These are phyloP conservation scores for Maniola jurtina DNA, from an alignment of 1,140 invertebrate species.

Conservation along the genomic window DNA sequence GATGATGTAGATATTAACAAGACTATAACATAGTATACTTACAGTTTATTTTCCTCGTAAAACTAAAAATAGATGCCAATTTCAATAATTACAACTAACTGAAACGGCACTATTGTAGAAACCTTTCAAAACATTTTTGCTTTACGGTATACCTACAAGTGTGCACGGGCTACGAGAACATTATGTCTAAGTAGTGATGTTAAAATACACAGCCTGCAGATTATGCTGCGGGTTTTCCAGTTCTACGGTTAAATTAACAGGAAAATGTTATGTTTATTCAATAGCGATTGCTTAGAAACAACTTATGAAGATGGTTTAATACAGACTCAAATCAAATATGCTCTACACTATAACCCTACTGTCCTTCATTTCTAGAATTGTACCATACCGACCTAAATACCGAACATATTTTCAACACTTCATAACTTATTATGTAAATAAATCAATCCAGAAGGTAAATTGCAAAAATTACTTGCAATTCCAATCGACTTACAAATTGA, in stretches of 20 bases:
- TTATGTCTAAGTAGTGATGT: background rate
- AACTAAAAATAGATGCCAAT: slow-evolving; percentile 4
- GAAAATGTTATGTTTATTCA: background rate
- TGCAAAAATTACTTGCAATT: too few species aligned
- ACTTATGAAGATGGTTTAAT: background rate
- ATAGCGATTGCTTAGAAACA: background rate
- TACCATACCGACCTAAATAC: too few species aligned
- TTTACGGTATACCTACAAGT: background rate
- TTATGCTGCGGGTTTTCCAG: background rate
- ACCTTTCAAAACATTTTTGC: background rate
- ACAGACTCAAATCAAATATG: too few species aligned
- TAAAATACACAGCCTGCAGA: too few species aligned
- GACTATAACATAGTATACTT: background rate
- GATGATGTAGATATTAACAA: background rate
- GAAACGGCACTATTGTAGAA: background rate
- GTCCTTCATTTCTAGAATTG: too few species aligned
- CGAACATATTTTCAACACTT: too few species aligned
- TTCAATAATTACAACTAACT: slow-evolving; percentile 1
- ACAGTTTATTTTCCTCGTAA: background rate
- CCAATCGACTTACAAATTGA: too few species aligned
- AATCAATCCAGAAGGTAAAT: too few species aligned
- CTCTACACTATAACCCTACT: too few species aligned
- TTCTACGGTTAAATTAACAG: background rate
- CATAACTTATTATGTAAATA: too few species aligned
- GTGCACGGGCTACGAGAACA: too few species aligned